A percentile compares a stretch with the other conserved stretches of the same genome.
Evolutionary conservation across 1,140 invertebrate species (phyloP).

Genomic region (Macrosteles quadrilineatus): DNA sequence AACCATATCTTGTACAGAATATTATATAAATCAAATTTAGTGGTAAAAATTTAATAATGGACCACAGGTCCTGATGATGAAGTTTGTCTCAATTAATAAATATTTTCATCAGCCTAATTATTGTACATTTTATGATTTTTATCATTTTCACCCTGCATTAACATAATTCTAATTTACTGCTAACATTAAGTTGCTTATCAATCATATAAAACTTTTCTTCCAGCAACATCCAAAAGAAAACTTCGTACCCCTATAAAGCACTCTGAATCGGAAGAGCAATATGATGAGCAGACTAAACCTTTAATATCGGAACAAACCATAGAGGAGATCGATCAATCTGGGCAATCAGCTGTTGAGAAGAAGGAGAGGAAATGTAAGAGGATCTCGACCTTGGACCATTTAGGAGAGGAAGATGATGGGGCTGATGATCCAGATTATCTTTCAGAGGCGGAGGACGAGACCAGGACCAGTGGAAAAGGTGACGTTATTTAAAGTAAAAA

Average conservation of each 20-base stretch:
- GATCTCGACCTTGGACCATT: not conserved
- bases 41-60: too few relatives aligned
- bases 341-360: not conserved
- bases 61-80: too few relatives aligned
- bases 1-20: too few relatives aligned
- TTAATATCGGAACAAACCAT: not conserved
- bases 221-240: not conserved
- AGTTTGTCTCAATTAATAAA: not conserved
- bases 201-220: too few relatives aligned
- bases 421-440: not conserved
- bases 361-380: not conserved
- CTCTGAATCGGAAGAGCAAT: not conserved
- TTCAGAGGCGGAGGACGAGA: not conserved
- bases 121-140: too few relatives aligned
- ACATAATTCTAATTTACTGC: too few relatives aligned
- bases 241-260: not conserved
- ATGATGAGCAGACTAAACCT: not conserved
- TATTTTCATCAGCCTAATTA: not conserved
- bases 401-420: conserved; percentile 4
- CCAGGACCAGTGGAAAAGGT: too few relatives aligned
- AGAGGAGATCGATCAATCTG: not conserved
- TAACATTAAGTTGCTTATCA: too few relatives aligned
- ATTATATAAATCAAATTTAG: too few relatives aligned
- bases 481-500: too few relatives aligned
- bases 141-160: too few relatives aligned